Percentiles rank a stretch among this genome's conserved stretches.
Conservation (phyloP, 2,888 invertebrate species). For the Conchocele bisecta region DNA sequence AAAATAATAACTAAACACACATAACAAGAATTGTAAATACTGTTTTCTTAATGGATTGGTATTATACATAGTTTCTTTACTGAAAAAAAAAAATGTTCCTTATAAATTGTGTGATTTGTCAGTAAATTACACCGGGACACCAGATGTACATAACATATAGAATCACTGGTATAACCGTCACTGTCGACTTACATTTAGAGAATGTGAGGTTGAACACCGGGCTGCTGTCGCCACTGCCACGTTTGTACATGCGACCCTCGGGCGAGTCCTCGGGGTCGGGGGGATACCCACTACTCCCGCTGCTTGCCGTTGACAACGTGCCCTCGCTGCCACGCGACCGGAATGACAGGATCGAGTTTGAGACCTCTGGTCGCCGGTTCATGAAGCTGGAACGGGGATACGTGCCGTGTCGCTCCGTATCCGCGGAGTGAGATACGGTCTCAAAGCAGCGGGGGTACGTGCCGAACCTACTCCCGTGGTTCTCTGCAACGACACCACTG, state of each 20-base stretch:
- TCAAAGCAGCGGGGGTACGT: constrained; percentile 76
- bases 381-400: constrained; percentile 71
- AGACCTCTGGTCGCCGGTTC: constrained; percentile 65
- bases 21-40: no score
- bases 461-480: no score
- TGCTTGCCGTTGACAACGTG: constrained; percentile 76
- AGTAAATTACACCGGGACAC: no score
- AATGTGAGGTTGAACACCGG: constrained; percentile 66
- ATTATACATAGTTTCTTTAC: no score
- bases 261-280: constrained; percentile 78
- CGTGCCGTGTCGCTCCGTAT: constrained; percentile 69
- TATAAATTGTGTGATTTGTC: no score
- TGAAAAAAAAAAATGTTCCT: no score
- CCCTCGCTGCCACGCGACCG: constrained; percentile 75
- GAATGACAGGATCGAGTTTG: constrained; percentile 63
- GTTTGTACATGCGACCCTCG: constrained; percentile 69
- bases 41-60: no score
- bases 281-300: constrained; percentile 79
- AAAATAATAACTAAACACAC: no score
- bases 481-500: no score
- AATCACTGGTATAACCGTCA: no score
- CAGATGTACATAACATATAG: no score
- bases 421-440: constrained; percentile 53
- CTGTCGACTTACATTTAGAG: constrained; percentile 74
- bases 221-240: constrained; percentile 66